phyloP scores from a whole-genome alignment of 2,797 vertebrate genomes.

The Pseudopleuronectes americanus region DNA sequence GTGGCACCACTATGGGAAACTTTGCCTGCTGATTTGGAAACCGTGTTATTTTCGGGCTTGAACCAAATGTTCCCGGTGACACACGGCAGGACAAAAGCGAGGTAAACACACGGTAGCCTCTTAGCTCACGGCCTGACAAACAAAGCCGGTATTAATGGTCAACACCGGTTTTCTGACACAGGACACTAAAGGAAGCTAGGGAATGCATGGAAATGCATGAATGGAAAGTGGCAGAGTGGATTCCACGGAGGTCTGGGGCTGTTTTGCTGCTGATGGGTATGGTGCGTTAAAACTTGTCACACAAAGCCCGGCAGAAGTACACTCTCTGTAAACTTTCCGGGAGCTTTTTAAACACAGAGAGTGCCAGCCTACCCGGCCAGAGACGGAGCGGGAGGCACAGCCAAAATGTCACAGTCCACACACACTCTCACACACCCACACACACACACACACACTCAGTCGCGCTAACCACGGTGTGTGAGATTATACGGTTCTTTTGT shows the following conservation, averaged over 20 bases:
- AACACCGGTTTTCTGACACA: constrained; percentile 51
- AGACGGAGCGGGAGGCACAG: constrained; percentile 75
- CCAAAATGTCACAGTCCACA: constrained; percentile 77
- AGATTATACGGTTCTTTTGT: constrained; percentile 81
- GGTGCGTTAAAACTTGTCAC: constrained; percentile 88
- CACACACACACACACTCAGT: background rate
- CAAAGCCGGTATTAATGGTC: constrained; percentile 69
- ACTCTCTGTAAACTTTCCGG: constrained; percentile 88
- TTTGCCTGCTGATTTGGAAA: background rate
- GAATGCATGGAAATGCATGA: constrained; percentile 82
- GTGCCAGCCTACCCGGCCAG: constrained; percentile 84
- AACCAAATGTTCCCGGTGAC: constrained; percentile 26
- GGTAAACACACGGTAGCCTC: constrained; percentile 68
- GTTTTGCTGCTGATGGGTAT: constrained; percentile 84
- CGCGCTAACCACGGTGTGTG: constrained; percentile 44
- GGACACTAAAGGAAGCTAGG: constrained; percentile 59
- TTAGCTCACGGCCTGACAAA: constrained; percentile 70
- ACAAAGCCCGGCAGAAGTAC: constrained; percentile 86
- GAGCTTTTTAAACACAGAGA: constrained; percentile 87
- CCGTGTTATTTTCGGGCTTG: background rate
- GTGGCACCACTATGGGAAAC: background rate
- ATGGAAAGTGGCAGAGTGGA: constrained; percentile 85
- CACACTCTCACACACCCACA: constrained; percentile 17
- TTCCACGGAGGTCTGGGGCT: constrained; percentile 86
- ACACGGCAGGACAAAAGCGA: constrained; percentile 46